Base-by-base conservation (phyloP, 2,113 vertebrate species). In the Piprites chloris region DNA sequence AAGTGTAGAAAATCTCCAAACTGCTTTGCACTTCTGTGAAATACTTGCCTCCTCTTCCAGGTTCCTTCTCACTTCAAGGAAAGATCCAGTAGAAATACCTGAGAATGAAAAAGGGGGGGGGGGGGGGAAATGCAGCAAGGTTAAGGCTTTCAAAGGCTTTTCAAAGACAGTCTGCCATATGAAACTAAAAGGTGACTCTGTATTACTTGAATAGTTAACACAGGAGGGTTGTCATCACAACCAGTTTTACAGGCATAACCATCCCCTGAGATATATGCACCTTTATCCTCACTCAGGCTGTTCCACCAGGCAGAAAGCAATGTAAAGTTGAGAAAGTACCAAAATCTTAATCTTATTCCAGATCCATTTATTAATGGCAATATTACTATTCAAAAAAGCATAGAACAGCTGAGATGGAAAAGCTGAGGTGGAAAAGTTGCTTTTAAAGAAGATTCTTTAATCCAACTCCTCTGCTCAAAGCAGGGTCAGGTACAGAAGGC, bases 201-300 rank as follows among this genome's bases (percentile, higher is more conserved):
- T 53, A 26, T 67, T 44, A n/a, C 35, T 65, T 35, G 10, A 37
- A 18, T 41, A 44, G 6, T 49, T 88, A 62, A 41, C 39, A 47
- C 4, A 55, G 14, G 26, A 87, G 10, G 11, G 9, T 46, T 78
- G 44, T 68, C n/a, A 33, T 46, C 61, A 56, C 33, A 44, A 28
- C 5, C 32, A 49, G 16, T 41, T 72, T 56, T 32, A 85, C 37
- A 32, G 35, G 23, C 10, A 52, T 33, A 85, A 50, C 7, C 12
- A 28, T 11, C 26, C 2, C 2, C 1, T 1, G 18, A 88, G 37
- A 33, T 22, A 14, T 12, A 11, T 14, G 41, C 23, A 37, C 12
- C 28, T 74, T 62, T 33, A 9, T 5, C 17, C 27, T 67, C 52
- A 35, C 22, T 26, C 24, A 79, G 24, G 50, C 37, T 37, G 11